Conservation (phyloP, 1,140 invertebrate genomes). For the Coboldia fuscipes region DNA sequence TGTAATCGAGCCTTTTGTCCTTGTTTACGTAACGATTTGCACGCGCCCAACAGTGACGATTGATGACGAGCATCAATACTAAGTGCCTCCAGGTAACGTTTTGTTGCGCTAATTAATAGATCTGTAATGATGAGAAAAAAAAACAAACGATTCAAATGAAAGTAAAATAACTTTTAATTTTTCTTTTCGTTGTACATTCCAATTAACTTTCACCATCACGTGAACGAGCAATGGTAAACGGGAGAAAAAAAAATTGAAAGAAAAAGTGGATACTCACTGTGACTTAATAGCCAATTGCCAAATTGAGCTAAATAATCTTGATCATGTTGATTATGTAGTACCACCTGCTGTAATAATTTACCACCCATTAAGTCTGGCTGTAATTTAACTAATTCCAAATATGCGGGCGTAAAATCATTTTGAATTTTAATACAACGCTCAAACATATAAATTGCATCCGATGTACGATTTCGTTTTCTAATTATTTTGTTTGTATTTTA, state of each 20-base stretch:
- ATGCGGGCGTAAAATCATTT: constrained; percentile 40
- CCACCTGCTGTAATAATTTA: constrained; percentile 28
- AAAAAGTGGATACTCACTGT: constrained; percentile 25
- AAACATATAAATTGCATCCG: constrained; percentile 40
- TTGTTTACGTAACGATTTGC: constrained; percentile 29
- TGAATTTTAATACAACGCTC: constrained; percentile 40
- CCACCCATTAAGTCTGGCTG: constrained; percentile 27
- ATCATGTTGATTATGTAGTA: constrained; percentile 35
- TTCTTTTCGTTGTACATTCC: neutral
- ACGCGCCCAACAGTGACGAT: constrained; percentile 30
- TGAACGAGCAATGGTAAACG: too few species aligned
- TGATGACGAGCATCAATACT: constrained; percentile 24
- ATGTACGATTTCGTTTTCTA: constrained; percentile 40
- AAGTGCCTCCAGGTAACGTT: constrained; percentile 35
- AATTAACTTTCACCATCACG: neutral
- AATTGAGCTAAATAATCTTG: constrained; percentile 43
- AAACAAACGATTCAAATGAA: too few species aligned
- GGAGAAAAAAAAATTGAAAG: neutral
- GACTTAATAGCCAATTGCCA: constrained; percentile 38
- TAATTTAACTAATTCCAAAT: constrained; percentile 37
- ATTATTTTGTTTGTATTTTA: too few species aligned
- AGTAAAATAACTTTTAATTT: too few species aligned
- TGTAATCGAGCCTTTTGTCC: constrained; percentile 38
- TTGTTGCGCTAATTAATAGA: constrained; percentile 23
- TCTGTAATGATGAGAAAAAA: constrained; percentile 17